Evolutionary conservation across 2,113 vertebrate species (phyloP), one percentile per base, ranked within the genome.

Genomic region (Loxodonta africana): DNA sequence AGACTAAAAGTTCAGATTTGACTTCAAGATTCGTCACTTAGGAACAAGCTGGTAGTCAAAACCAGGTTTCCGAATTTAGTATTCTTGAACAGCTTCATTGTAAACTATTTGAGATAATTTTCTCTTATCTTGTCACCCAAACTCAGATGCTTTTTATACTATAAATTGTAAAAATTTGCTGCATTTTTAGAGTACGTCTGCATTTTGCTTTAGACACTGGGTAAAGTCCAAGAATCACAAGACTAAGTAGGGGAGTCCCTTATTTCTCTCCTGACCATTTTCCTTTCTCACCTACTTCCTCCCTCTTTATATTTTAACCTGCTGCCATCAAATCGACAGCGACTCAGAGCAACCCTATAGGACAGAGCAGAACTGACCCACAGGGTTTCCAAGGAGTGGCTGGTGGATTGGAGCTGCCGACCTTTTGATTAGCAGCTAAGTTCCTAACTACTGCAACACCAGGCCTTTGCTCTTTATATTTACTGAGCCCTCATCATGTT

Each of bases 21-120:
- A 65, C 73, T 83, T 95, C 41, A 94, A 84, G 85, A 90, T 82
- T 69, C 69, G 30, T n/a, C 14, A 96, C 62, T 83, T 69, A 93
- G 60, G 73, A 92, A 81, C 18, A 96, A 95, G 77, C 0, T 21
- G 51, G 26, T 88, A 77, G 23, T 76, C 71, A 82, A 71, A 93
- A n/a, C 65, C 69, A 62, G 15, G 15, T 88, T 96, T 97, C 46
- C 81, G n/a, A 89, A 91, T 91, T 94, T 77, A 91, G 25, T 89
- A 53, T 81, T 80, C n/a, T 53, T 33, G 30, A 81, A 4, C 46
- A 37, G 33, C 82, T 91, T 90, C 60, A 7, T 90, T 91, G 65
- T 78, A 74, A 95, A 83, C 6, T 77, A 91, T n/a, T 73, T 21
- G 44, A 74, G 41, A 51, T 91, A 73, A 88, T 10, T 41, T 90